Percentiles rank a stretch among this genome's conserved stretches.
Evolutionary conservation across 2,888 invertebrate genomes (phyloP).

Genomic region (Lordiphosa andalusiaca): DNA sequence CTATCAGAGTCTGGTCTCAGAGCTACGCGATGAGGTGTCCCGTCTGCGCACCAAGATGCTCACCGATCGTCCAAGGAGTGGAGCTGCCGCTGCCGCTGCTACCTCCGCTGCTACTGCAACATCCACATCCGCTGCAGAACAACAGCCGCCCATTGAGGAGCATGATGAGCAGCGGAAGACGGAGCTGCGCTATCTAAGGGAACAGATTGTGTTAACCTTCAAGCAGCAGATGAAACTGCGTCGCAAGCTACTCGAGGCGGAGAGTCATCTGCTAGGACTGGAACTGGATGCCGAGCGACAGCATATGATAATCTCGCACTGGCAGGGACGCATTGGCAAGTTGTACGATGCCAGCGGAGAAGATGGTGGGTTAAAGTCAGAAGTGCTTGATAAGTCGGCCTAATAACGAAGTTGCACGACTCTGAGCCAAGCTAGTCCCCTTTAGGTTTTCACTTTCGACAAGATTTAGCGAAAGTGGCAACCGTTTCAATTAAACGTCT

Average conservation of each 20-base stretch:
- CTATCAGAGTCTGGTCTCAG: constrained; percentile 79
- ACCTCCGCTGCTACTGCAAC: constrained; percentile 27
- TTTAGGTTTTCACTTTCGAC: no score
- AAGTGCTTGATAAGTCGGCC: not conserved
- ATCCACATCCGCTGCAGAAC: constrained; percentile 12
- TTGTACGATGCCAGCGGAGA: constrained; percentile 78
- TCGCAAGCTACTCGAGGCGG: constrained; percentile 92
- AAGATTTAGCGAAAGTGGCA: no score
- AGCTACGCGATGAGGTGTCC: constrained; percentile 90
- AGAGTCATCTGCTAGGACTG: constrained; percentile 92
- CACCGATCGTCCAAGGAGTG: constrained; percentile 83
- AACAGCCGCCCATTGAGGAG: constrained; percentile 74
- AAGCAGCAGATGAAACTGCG: constrained; percentile 95
- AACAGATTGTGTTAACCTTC: constrained; percentile 93
- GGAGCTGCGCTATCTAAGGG: constrained; percentile 86
- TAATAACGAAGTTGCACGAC: no score
- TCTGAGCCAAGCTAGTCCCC: no score
- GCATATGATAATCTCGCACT: constrained; percentile 91
- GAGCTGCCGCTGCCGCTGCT: constrained; percentile 69
- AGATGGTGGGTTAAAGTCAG: constrained; percentile 64
- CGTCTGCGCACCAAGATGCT: constrained; percentile 90
- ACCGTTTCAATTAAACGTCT: no score
- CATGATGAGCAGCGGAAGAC: constrained; percentile 80
- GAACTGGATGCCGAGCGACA: constrained; percentile 94
- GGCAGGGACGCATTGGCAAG: constrained; percentile 91